These are phyloP conservation scores for Linnaemya tessellans DNA, from an alignment of 2,888 invertebrate genomes.

Conservation along the genomic window DNA sequence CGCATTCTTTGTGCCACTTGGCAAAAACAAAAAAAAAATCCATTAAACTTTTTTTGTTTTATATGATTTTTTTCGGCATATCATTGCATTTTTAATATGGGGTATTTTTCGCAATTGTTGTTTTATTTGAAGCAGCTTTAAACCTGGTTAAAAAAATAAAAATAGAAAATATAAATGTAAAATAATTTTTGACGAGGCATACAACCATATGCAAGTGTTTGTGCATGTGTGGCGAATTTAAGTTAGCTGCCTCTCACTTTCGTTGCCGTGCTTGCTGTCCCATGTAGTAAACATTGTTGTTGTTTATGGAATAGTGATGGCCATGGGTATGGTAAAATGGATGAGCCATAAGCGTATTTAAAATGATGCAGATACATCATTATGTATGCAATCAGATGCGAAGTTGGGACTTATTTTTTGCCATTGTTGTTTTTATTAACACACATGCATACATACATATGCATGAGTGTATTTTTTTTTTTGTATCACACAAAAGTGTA, in stretches of 20 bases:
- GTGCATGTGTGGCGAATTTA: slow-evolving; percentile 50
- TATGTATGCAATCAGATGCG: slow-evolving; percentile 71
- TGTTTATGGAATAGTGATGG: slow-evolving; percentile 26
- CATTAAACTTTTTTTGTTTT: slow-evolving; percentile 41
- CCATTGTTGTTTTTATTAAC: slow-evolving; percentile 32
- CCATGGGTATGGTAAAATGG: slow-evolving; percentile 55
- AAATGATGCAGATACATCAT: slow-evolving; percentile 60
- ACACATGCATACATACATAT: not conserved
- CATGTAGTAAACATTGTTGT: slow-evolving; percentile 34
- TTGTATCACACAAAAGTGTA: not conserved
- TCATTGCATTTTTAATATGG: slow-evolving; percentile 80
- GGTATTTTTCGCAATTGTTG: slow-evolving; percentile 49
- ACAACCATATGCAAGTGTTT: slow-evolving; percentile 20
- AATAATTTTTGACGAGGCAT: slow-evolving; percentile 32
- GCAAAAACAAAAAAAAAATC: slow-evolving; percentile 25
- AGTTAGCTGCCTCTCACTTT: slow-evolving; percentile 46
- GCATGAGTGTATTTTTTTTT: slow-evolving; percentile 17
- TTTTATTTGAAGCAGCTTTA: slow-evolving; percentile 47
- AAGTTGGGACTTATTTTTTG: slow-evolving; percentile 49
- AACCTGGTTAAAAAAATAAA: slow-evolving; percentile 35
- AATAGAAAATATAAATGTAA: slow-evolving; percentile 1
- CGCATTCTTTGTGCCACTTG: slow-evolving; percentile 53
- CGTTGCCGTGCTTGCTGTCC: slow-evolving; percentile 36
- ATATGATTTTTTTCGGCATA: slow-evolving; percentile 64
- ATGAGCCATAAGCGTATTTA: slow-evolving; percentile 62